Percentiles rank a stretch among this genome's conserved stretches.
Conservation (phyloP, 2,888 invertebrate genomes). For the Glaucopsyche alexis region DNA sequence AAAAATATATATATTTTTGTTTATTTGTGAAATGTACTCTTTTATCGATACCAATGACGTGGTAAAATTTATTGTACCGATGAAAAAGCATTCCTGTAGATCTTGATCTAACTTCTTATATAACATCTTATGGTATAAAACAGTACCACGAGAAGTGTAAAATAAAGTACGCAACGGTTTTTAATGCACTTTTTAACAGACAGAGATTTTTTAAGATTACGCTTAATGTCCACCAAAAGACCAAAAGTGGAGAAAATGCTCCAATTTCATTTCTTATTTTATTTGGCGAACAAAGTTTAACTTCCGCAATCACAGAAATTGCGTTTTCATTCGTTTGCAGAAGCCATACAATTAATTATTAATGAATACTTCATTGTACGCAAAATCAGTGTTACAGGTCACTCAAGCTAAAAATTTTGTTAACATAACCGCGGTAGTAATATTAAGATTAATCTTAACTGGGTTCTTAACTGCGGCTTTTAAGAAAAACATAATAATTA, state of each 20-base stretch:
- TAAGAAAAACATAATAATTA: background rate
- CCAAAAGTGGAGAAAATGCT: too few relatives aligned
- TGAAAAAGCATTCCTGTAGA: too few relatives aligned
- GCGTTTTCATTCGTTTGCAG: background rate
- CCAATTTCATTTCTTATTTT: background rate
- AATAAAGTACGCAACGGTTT: background rate
- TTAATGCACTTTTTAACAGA: background rate
- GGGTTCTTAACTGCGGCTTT: background rate
- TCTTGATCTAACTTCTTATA: too few relatives aligned
- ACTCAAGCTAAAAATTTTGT: background rate
- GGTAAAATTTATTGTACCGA: too few relatives aligned
- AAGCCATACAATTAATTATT: constrained; percentile 3
- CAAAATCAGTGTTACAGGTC: background rate
- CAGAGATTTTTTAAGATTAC: background rate
- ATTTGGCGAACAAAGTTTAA: background rate
- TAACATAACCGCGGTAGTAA: background rate
- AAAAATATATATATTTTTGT: too few relatives aligned
- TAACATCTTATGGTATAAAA: too few relatives aligned
- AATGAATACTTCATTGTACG: background rate
- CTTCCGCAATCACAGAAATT: background rate
- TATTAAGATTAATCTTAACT: background rate
- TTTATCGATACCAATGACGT: too few relatives aligned
- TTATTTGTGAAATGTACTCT: too few relatives aligned
- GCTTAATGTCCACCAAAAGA: background rate
- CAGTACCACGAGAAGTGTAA: background rate